Base-by-base conservation (phyloP, 2,797 vertebrate species). In the Brachyrhaphis roseni region DNA sequence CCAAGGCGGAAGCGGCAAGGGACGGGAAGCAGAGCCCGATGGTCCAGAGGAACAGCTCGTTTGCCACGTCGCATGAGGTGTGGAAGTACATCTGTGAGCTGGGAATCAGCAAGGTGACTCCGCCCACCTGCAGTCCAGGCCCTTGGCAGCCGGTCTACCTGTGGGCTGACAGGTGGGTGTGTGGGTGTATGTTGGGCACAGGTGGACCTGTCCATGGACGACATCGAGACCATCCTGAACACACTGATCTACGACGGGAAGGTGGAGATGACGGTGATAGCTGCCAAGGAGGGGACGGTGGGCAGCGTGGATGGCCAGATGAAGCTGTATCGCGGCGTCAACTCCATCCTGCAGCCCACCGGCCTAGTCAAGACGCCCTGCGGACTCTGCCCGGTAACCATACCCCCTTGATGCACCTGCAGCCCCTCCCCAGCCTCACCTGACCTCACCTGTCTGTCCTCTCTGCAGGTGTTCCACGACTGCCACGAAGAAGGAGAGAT, bases 121-220 rank as follows among this genome's bases (percentile, higher is more conserved):
- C n/a, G 39, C 2, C n/a, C 20, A 1, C 18, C 26, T 39, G 76
- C 59, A 36, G n/a, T 75, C 64, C 74, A 53, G 3, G 13, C n/a
- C 47, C 12, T 26, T 10, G 13, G 8, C 46, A 51, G 77, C 41
- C 4, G 16, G 12, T 8, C 15, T 15, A 2, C 13, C 8, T 20
- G 0, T 36, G 1, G 34, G 18, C 45, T 31, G 45, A 66, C 53
- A 51, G 41, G 49, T 53, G 75, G 23, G 55, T 75, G 47, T 77
- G 8, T 71, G 47, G 75, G 8, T 71, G 18, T 26, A 26, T 62
- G 59, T 64, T 34, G 62, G 36, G 4, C 1, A 0, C 89, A 99
- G 98, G 98, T 99, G 85, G 98, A 99, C 78, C 91, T 99, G 88
- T 99, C 98, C 34, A 99, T 99, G 98, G 98, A 99, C 79, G 98